Evolutionary conservation across 2,888 invertebrate species (phyloP), one percentile per base, ranked within the genome.

Genomic region (Limenitis camilla): DNA sequence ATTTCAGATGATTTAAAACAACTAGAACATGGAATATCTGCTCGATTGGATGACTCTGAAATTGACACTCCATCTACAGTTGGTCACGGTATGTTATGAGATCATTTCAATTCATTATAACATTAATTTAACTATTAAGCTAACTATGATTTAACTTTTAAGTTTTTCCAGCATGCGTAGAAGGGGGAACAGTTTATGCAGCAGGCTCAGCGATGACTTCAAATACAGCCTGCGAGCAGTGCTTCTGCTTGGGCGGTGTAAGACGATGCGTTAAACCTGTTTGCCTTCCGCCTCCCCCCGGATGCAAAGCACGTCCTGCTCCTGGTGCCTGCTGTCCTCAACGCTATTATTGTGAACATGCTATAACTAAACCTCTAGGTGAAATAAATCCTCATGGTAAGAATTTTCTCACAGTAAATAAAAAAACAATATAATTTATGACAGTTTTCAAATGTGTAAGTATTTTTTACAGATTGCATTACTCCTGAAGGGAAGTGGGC

Each of bases 161-260:
- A 78, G 81, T 76, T 62, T 72, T 79, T 72, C 71, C 84, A 92
- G 93, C 92, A 63, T 94, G 94, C 76, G 82, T 92, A 67, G 88
- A 90, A 62, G 92, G 92, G 62, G 94, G 93, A 32, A 91, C 91
- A 29, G 83, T 92, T 63, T 95, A 92, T 78, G 92, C 91, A 11
- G 92, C 93, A 43, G 94, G 94, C 3, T 96, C 96, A 5, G 96
- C 96, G 6, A 93, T 96, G 93, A 89, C 91, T 61, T 91, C 93
- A 5, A 90, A 91, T 11, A 90, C 91, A 55, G 89, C 92, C n/a
- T 96, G 96, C 81, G 93, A 95, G 77, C 94, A 94, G 77, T 96
- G 96, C 81, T 96, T 94, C 83, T 96, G 96, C 72, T 91, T 94
- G 64, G 85, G 89, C 31, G 94, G 94, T 5, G 84, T 85, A 47